Evolutionary conservation across 2,888 invertebrate species (phyloP).

Genomic region (Callyntrura sp.): DNA sequence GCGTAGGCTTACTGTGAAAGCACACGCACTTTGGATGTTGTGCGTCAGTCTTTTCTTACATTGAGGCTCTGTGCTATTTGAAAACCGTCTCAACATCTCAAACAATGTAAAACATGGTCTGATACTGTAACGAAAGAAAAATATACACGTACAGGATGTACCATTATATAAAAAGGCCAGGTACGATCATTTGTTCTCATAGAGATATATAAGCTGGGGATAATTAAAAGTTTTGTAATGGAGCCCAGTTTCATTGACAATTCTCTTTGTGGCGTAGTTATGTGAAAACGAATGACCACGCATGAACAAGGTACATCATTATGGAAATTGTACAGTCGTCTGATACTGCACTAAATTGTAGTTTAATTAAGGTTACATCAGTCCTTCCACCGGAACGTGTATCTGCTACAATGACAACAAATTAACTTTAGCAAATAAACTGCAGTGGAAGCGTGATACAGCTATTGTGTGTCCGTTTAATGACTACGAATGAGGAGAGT

Average conservation of each 20-base stretch:
- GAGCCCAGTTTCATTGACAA: neutral
- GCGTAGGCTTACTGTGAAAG: neutral
- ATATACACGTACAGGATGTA: neutral
- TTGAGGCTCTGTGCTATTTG: no score
- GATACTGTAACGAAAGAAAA: constrained; percentile 11
- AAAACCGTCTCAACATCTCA: neutral
- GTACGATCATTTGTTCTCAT: neutral
- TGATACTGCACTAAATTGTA: no score
- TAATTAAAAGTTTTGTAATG: neutral
- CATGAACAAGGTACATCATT: neutral
- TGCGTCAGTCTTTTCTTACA: neutral
- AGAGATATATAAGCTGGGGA: neutral
- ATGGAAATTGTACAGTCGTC: neutral
- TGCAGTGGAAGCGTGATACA: no score
- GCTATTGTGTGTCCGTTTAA: no score
- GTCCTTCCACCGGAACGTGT: no score
- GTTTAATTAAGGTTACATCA: no score
- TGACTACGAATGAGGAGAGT: neutral
- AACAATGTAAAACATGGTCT: constrained; percentile 3
- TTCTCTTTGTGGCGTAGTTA: neutral
- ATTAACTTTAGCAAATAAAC: no score
- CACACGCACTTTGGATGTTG: constrained; percentile 7
- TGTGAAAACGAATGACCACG: neutral
- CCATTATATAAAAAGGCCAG: no score
- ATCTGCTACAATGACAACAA: no score